phyloP scores from a whole-genome alignment of 2,797 vertebrate genomes.

The Trichosurus vulpecula region DNA sequence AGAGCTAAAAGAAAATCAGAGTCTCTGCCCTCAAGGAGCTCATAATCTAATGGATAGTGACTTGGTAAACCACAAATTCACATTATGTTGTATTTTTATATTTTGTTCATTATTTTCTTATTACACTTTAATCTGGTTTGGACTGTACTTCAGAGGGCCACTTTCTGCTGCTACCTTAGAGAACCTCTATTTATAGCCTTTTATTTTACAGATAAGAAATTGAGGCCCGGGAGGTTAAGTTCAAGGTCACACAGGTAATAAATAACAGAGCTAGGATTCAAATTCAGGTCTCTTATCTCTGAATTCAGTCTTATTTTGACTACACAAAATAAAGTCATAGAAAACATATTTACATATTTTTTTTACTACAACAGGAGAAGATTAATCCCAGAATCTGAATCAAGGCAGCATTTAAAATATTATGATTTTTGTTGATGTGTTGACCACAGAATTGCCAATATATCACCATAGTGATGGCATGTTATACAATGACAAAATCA shows the following conservation, averaged over 20 bases:
- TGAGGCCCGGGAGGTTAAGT: background rate
- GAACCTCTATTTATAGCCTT: background rate
- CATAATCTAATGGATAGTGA: background rate
- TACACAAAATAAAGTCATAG: background rate
- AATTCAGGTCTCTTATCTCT: background rate
- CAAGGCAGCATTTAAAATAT: background rate
- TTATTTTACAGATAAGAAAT: background rate
- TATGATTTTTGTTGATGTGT: conserved; percentile 48
- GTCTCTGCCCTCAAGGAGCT: background rate
- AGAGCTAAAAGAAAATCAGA: background rate
- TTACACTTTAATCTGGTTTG: background rate
- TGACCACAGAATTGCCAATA: conserved; percentile 45
- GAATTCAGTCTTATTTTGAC: background rate
- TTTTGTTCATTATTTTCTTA: background rate
- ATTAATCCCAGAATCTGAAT: conserved; percentile 21
- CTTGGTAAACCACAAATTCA: background rate
- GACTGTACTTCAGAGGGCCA: background rate
- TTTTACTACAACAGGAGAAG: conserved; percentile 31
- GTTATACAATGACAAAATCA: conserved; percentile 51
- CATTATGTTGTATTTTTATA: background rate
- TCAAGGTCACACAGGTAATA: background rate
- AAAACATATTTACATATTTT: conserved; percentile 43
- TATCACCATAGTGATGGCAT: conserved; percentile 56
- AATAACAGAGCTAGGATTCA: background rate
- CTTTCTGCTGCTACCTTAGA: background rate